Evolutionary conservation across 1,140 invertebrate species (phyloP).

Genomic region (Antheraea pernyi): DNA sequence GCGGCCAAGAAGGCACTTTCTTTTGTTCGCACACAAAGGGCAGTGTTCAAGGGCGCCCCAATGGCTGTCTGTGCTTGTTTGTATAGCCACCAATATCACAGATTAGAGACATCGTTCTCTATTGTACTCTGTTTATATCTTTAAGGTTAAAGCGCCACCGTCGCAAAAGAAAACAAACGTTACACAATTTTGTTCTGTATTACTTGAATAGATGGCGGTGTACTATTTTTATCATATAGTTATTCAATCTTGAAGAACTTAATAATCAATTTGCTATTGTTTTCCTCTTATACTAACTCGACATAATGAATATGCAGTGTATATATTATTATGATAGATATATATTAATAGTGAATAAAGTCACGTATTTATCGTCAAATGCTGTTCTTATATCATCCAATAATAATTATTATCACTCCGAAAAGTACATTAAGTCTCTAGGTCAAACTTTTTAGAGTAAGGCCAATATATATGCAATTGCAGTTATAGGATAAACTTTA

Average conservation of each 20-base stretch:
- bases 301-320: no score
- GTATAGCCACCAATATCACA: slow-evolving; percentile 45
- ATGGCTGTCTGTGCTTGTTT: slow-evolving; percentile 37
- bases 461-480: not conserved
- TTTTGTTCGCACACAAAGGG: slow-evolving; percentile 47
- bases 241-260: not conserved
- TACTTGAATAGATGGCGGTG: not conserved
- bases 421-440: not conserved
- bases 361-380: no score
- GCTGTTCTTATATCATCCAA: no score
- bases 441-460: not conserved
- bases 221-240: not conserved
- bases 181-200: not conserved
- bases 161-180: not conserved
- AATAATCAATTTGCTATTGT: no score
- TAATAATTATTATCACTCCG: no score
- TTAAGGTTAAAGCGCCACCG: not conserved
- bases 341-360: no score
- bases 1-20: slow-evolving; percentile 44
- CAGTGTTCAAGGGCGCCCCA: slow-evolving; percentile 44
- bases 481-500: not conserved
- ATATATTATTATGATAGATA: no score
- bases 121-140: slow-evolving; percentile 16
- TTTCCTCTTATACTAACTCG: no score
- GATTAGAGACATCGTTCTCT: slow-evolving; percentile 44